These are phyloP conservation scores for Acronicta alni DNA, from an alignment of 2,888 invertebrate genomes.

Conservation along the genomic window DNA sequence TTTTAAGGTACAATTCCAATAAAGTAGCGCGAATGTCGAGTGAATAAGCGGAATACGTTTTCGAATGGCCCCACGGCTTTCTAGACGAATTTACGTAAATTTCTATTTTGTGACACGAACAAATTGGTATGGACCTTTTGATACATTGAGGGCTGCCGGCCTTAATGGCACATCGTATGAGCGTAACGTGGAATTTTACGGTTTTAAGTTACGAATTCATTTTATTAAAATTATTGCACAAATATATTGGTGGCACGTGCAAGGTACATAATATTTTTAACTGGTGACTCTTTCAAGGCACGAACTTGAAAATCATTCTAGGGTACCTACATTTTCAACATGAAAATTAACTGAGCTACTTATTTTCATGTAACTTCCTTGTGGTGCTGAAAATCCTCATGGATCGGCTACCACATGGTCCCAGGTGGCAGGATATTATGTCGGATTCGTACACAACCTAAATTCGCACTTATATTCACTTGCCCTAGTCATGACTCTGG, in stretches of 20 bases:
- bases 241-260: slow-evolving; percentile 38
- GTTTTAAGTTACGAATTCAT: slow-evolving; percentile 43
- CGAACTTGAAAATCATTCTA: slow-evolving; percentile 27
- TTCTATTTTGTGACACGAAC: slow-evolving; percentile 76
- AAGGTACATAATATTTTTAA: slow-evolving; percentile 19
- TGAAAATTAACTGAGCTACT: neutral
- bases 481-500: too few relatives aligned
- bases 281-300: slow-evolving; percentile 1
- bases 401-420: too few relatives aligned
- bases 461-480: too few relatives aligned
- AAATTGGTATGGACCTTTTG: slow-evolving; percentile 76
- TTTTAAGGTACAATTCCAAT: slow-evolving; percentile 82
- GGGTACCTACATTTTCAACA: neutral
- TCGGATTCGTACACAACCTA: too few relatives aligned
- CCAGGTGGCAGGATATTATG: too few relatives aligned
- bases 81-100: slow-evolving; percentile 76
- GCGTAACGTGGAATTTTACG: slow-evolving; percentile 38
- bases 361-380: neutral
- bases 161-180: slow-evolving; percentile 43
- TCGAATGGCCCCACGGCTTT: slow-evolving; percentile 68
- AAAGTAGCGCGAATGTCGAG: slow-evolving; percentile 74
- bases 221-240: slow-evolving; percentile 42
- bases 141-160: slow-evolving; percentile 51
- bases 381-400: too few relatives aligned
- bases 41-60: slow-evolving; percentile 74